phyloP scores from a whole-genome alignment of 1,140 invertebrate species.

The Trichoplusia ni region DNA sequence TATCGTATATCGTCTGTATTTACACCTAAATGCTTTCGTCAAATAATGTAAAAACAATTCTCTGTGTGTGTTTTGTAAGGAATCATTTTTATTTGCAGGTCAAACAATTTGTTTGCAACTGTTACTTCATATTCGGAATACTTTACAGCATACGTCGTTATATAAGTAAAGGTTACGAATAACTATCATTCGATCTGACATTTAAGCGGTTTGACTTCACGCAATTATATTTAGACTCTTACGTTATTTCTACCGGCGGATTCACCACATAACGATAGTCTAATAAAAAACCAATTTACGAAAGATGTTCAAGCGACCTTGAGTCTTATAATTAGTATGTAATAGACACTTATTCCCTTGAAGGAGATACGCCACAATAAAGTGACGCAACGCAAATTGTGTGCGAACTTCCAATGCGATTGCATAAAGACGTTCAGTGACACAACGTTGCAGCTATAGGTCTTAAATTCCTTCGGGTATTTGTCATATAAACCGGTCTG shows the following conservation, averaged over 20 bases:
- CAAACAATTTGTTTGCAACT: no score
- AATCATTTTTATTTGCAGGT: no score
- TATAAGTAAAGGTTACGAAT: no score
- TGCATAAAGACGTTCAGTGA: constrained; percentile 19
- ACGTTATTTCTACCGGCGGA: no score
- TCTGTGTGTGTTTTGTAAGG: no score
- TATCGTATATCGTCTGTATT: neutral
- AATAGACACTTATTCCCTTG: constrained; percentile 22
- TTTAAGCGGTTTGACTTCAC: no score
- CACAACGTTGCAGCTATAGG: constrained; percentile 8
- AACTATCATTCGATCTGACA: no score
- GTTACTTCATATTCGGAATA: no score
- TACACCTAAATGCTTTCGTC: neutral
- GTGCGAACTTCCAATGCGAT: neutral
- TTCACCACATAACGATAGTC: no score
- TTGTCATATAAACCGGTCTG: constrained; percentile 9
- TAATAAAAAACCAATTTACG: no score
- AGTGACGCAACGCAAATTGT: constrained; percentile 4
- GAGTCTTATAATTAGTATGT: constrained; percentile 25
- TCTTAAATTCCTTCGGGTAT: constrained; percentile 7
- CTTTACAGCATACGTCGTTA: no score
- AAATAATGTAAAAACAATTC: neutral
- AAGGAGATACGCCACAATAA: constrained; percentile 6
- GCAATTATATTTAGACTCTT: no score
- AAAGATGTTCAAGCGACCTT: constrained; percentile 8